These are phyloP conservation scores for Rhopalosiphum padi DNA, from an alignment of 1,140 invertebrate species.

Conservation along the genomic window DNA sequence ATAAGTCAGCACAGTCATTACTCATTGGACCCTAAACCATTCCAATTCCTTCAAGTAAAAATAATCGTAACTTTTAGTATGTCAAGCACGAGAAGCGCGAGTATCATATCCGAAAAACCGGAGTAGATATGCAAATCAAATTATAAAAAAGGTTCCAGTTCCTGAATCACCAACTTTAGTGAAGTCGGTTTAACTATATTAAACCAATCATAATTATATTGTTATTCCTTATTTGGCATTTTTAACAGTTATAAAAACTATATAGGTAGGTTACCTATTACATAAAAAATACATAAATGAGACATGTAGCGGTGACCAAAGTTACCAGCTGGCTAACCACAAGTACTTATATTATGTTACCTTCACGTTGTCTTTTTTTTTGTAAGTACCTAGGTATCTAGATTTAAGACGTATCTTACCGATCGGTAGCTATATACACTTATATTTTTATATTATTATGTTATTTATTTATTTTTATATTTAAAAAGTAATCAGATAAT, in stretches of 20 bases:
- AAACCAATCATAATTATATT: background rate
- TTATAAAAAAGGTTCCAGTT: background rate
- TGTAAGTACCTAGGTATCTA: background rate
- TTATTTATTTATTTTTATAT: conserved; percentile 24
- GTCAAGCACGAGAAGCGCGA: background rate
- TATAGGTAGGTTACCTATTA: background rate
- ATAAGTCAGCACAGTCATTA: too few relatives aligned
- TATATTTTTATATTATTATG: background rate
- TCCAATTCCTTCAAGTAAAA: background rate
- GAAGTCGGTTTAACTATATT: background rate
- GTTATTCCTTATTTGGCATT: background rate
- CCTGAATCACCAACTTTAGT: background rate
- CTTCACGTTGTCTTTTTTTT: background rate
- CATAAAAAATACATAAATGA: background rate
- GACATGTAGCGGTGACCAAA: background rate
- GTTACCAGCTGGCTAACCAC: background rate
- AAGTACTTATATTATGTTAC: background rate
- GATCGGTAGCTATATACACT: background rate
- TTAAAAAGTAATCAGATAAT: background rate
- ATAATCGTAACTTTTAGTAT: background rate
- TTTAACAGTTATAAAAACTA: background rate
- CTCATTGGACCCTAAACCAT: background rate
- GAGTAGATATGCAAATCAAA: background rate
- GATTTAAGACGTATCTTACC: too few relatives aligned
- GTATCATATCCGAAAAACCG: background rate